Evolutionary conservation across 2,797 vertebrate genomes (phyloP).

Genomic region (Danio albolineatus): DNA sequence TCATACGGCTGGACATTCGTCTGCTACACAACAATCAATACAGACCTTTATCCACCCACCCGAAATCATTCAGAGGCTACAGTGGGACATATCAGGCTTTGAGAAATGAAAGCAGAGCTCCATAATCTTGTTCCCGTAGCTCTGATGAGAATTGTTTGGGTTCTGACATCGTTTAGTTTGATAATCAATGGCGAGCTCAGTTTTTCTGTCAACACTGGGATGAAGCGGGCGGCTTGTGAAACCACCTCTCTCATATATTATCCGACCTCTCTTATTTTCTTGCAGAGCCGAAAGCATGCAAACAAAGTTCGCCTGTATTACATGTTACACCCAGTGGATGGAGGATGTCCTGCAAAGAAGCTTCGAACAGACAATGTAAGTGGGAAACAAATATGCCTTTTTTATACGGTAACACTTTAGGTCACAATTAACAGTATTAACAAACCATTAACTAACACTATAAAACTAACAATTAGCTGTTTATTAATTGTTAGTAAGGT

Average conservation of each 20-base stretch:
- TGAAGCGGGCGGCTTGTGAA: constrained; percentile 21
- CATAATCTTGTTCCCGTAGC: constrained; percentile 35
- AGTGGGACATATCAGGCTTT: constrained; percentile 30
- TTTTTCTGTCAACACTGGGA: constrained; percentile 21
- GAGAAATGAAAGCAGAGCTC: constrained; percentile 31
- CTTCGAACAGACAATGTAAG: constrained; percentile 94
- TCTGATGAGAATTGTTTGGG: constrained; percentile 32
- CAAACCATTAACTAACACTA: too few species aligned
- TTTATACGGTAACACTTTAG: too few species aligned
- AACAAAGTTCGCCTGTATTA: constrained; percentile 96
- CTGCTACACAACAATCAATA: constrained; percentile 48
- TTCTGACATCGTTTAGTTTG: constrained; percentile 15
- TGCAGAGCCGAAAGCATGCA: constrained; percentile 92
- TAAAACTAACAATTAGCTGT: too few species aligned
- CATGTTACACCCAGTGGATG: constrained; percentile 93
- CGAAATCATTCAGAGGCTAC: constrained; percentile 18
- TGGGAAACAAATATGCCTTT: constrained; percentile 47
- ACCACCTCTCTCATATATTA: not conserved
- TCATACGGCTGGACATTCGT: not conserved
- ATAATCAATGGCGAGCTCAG: not conserved
- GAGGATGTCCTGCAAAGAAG: constrained; percentile 94
- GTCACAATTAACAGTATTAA: too few species aligned
- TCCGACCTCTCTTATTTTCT: constrained; percentile 53
- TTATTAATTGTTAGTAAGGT: too few species aligned
- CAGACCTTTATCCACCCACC: constrained; percentile 23